These are phyloP conservation scores for Athalia circularis DNA, from an alignment of 2,888 invertebrate species.

Conservation along the genomic window DNA sequence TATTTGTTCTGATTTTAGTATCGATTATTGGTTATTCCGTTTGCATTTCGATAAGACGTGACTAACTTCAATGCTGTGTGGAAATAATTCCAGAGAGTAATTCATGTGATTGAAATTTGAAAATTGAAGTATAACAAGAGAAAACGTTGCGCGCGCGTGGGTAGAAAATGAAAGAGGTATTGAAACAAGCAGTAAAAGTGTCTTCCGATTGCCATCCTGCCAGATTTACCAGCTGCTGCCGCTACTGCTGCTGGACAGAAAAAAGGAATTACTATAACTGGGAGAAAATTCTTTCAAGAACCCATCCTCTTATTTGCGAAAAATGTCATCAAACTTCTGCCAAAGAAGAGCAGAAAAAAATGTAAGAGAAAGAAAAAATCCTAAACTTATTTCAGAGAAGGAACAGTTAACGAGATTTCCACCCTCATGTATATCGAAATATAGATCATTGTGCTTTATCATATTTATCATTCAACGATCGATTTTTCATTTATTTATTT, in stretches of 20 bases:
- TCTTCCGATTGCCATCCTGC: constrained; percentile 4
- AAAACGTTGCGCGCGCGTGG: too few relatives aligned
- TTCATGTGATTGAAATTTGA: not conserved
- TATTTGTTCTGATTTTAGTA: too few relatives aligned
- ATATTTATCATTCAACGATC: constrained; percentile 4
- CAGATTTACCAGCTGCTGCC: constrained; percentile 9
- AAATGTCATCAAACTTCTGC: not conserved
- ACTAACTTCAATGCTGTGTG: too few relatives aligned
- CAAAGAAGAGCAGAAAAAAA: too few relatives aligned
- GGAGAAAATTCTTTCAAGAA: not conserved
- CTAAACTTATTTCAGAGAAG: not conserved
- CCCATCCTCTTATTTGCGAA: not conserved
- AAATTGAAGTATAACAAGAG: not conserved
- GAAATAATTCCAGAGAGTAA: too few relatives aligned
- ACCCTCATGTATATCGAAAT: not conserved
- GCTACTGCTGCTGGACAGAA: too few relatives aligned
- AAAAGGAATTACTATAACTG: not conserved
- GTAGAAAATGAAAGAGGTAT: not conserved
- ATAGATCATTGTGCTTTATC: not conserved
- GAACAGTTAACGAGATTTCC: not conserved
- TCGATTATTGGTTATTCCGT: too few relatives aligned
- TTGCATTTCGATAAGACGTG: too few relatives aligned
- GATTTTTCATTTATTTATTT: not conserved
- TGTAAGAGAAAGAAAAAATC: not conserved
- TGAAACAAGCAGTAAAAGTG: not conserved